Base-by-base conservation (phyloP, 2,797 vertebrate species). In the Scleropages formosus region DNA sequence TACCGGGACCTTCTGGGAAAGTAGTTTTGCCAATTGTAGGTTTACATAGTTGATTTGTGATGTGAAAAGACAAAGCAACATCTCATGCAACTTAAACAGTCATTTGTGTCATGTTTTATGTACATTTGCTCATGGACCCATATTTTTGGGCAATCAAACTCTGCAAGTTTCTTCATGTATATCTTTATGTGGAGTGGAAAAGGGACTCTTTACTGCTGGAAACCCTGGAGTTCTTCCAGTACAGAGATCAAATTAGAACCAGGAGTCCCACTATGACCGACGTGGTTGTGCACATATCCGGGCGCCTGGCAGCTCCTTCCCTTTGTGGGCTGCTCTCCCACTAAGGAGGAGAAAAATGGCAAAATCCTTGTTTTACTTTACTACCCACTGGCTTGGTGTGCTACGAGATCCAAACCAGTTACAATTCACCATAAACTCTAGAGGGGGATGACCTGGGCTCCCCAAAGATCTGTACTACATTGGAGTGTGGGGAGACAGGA, bases 211-310 rank as follows among this genome's bases (percentile, higher is more conserved):
- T 82, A 77, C 74, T 78, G 81, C 75, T 85, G 83, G 81, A 87
- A 83, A 82, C 59, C 60, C 79, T 79, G 11, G 67, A 85, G 64
- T 75, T 74, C 68, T 82, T 88, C 82, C 85, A 89, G 72, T 59
- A 44, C n/a, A 72, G 73, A 75, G 77, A 75, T 78, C 74, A 75
- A 66, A 75, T 66, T 75, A 16, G 53, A 69, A 68, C 31, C 74
- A 69, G 74, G 75, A 60, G 6, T 71, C 67, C 66, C 46, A 70
- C 51, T 12, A 9, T 6, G 66, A 58, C 58, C 16, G 13, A 26
- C 67, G 58, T 53, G 22, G 31, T 20, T 61, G 53, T 20, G 44
- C 51, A 44, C 24, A 27, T 20, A 24, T 59, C 56, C 4, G 4
- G 20, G 15, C 31, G 31, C 31, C n/a, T n/a, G 46, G 53, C 22